These are phyloP conservation scores for Vollenhovia emeryi DNA, from an alignment of 1,140 invertebrate genomes.

Conservation along the genomic window DNA sequence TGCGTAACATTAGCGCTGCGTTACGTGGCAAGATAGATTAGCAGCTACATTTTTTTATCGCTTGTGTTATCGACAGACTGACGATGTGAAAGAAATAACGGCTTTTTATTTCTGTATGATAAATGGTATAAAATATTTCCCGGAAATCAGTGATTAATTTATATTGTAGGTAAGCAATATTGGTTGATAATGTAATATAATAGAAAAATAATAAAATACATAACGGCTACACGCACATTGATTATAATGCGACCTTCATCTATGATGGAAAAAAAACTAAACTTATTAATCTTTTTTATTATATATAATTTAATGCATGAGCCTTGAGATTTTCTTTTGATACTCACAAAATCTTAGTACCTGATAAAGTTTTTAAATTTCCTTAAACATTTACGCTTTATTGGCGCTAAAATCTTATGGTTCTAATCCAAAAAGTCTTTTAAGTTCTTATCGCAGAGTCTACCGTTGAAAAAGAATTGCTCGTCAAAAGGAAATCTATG, in stretches of 20 bases:
- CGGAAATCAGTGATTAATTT: neutral
- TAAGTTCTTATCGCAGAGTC: neutral
- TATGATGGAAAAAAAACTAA: neutral
- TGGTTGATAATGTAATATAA: neutral
- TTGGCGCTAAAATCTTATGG: neutral
- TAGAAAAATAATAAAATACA: neutral
- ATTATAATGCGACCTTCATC: neutral
- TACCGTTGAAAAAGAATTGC: neutral
- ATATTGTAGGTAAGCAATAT: neutral
- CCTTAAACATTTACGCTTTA: neutral
- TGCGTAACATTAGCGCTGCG: neutral
- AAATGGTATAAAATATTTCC: neutral
- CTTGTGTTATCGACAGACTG: neutral
- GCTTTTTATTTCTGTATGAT: slow-evolving; percentile 6
- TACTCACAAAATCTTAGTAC: neutral
- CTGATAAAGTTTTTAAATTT: neutral
- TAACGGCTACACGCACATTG: neutral
- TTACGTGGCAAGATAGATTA: neutral
- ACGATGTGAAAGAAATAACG: neutral
- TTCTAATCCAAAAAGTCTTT: neutral
- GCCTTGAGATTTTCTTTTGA: neutral
- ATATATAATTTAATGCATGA: neutral
- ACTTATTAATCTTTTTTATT: neutral
- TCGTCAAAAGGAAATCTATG: slow-evolving; percentile 22
- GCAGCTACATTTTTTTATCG: neutral